Evolutionary conservation across 2,113 vertebrate genomes (phyloP), one percentile per base, ranked within the genome.

Genomic region (Chloroceryle aenea): DNA sequence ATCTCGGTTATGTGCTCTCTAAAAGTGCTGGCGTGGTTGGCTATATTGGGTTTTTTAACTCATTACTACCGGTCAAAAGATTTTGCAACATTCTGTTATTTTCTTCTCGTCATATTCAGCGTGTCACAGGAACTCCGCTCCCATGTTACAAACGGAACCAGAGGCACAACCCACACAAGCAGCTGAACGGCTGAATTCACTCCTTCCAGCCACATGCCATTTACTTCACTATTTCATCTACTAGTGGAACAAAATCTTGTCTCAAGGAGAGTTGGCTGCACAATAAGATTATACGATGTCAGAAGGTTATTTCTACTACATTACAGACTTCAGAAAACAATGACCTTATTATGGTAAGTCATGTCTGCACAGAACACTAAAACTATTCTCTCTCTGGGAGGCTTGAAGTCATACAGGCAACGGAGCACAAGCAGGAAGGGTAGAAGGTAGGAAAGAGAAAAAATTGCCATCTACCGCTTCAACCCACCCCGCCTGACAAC

Each of bases 401-500:
- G 50, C 7, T 3, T 34, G 13, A 74, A 56, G 38, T 50, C 69
- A 64, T 14, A 34, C 15, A 58, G 47, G 34, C 14, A 85, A 4
- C 13, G 68, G 27, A 85, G 18, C 25, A 30, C 22, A 48, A 9
- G 6, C 19, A 15, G 32, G 36, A 93, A 77, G 14, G 50, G 15
- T 20, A 12, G 12, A 56, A 43, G 26, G 34, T 1, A 68, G 27
- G 55, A 55, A 47, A 69, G 19, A 61, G 11, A 73, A 30, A 79
- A 61, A 25, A 5, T 42, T 56, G 15, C 14, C 12, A 47, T 22
- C 6, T 6, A 13, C 9, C 11, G 10, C 29, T 48, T n/a, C n/a
- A n/a, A n/a, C 1, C 0, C n/a, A 14, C 5, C 1, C 22, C 5
- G 1, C 27, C 12, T 81, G 34, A 20, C 6, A 77, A 27, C 36